A percentile compares a stretch with the other conserved stretches of the same genome.
These are phyloP conservation scores for Sipha maydis DNA, from an alignment of 2,888 invertebrate species.

Conservation along the genomic window DNA sequence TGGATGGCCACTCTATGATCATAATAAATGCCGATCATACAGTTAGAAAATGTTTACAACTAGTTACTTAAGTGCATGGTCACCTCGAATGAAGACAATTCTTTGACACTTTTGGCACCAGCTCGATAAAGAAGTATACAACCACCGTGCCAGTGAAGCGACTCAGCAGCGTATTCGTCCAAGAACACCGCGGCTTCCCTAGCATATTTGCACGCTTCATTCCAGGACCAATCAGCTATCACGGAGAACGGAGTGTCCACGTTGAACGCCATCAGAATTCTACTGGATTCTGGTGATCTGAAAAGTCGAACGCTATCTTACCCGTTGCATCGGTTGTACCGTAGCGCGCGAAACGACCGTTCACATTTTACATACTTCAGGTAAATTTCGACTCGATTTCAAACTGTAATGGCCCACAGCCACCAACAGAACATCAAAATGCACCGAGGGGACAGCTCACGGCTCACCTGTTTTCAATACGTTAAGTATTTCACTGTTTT, in stretches of 20 bases:
- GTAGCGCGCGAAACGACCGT: not conserved
- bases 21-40: not conserved
- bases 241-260: slow-evolving; percentile 50
- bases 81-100: slow-evolving; percentile 75
- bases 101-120: slow-evolving; percentile 75
- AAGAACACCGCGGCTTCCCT: slow-evolving; percentile 75
- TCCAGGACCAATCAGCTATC: slow-evolving; percentile 71
- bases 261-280: not conserved
- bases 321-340: not conserved
- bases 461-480: not conserved
- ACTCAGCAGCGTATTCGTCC: slow-evolving; percentile 74
- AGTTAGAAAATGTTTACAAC: not conserved
- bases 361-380: too few relatives aligned
- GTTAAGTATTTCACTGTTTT: too few relatives aligned
- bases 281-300: not conserved
- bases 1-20: slow-evolving; percentile 27
- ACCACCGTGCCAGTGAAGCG: slow-evolving; percentile 78
- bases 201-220: slow-evolving; percentile 73
- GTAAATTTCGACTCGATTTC: too few relatives aligned
- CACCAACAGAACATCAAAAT: too few relatives aligned
- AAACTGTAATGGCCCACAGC: not conserved
- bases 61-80: slow-evolving; percentile 22
- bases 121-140: slow-evolving; percentile 72
- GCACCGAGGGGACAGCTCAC: not conserved
- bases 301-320: not conserved